These are phyloP conservation scores for Puffinus mauretanicus DNA, from an alignment of 2,113 vertebrate species.

Conservation along the genomic window DNA sequence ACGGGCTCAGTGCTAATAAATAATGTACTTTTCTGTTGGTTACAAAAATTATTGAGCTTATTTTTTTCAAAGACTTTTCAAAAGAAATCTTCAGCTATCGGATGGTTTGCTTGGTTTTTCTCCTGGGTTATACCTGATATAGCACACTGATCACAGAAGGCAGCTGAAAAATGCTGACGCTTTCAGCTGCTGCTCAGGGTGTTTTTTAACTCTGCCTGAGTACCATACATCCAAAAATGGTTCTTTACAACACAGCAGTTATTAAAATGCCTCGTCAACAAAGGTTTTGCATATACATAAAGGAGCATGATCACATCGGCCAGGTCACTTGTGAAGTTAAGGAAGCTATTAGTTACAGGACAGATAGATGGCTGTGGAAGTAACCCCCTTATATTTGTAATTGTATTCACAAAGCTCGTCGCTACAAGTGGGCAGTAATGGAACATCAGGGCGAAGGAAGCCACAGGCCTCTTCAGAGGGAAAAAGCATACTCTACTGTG, in stretches of 20 bases:
- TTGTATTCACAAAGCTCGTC: background rate
- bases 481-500: background rate
- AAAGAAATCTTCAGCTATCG: background rate
- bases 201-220: background rate
- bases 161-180: background rate
- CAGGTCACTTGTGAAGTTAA: background rate
- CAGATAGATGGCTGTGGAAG: background rate
- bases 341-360: background rate
- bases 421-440: background rate
- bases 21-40: background rate
- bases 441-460: background rate
- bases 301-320: background rate
- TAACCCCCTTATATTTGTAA: background rate
- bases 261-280: background rate
- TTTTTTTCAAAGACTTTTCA: background rate
- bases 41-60: background rate
- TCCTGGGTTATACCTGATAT: background rate
- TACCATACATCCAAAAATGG: background rate
- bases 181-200: background rate
- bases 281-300: background rate
- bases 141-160: background rate
- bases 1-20: background rate
- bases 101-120: background rate
- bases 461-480: background rate
- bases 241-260: background rate